Conservation (phyloP, 2,888 invertebrate genomes). For the Metacarcinus magister region DNA sequence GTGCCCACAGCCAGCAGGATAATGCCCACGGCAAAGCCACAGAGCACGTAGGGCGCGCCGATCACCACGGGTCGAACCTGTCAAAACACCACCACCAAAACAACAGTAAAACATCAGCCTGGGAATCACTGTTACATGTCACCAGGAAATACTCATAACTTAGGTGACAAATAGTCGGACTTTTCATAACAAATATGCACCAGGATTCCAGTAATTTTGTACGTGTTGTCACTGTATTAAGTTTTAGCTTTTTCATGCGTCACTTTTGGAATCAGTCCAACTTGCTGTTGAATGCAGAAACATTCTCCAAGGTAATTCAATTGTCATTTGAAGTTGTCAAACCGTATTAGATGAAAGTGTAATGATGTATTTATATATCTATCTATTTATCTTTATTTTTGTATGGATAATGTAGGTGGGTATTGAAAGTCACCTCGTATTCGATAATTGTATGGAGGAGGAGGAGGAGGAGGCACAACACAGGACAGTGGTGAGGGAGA, state of each 20-base stretch:
- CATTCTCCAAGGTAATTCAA: no score
- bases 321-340: no score
- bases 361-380: no score
- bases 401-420: no score
- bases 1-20: conserved; percentile 77
- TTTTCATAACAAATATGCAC: background rate
- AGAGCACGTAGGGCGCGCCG: conserved; percentile 76
- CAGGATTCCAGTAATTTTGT: background rate
- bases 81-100: background rate
- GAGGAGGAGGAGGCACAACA: background rate
- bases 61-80: conserved; percentile 68
- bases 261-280: background rate
- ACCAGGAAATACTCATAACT: background rate
- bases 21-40: conserved; percentile 70
- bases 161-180: background rate
- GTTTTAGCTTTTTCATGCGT: background rate
- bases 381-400: no score
- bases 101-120: background rate
- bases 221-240: background rate
- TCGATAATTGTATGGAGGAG: background rate
- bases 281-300: no score
- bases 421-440: no score
- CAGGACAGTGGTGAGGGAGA: background rate
- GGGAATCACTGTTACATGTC: background rate
- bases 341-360: no score